Conservation (phyloP, 1,140 invertebrate species). For the Sarcophaga bullata region DNA sequence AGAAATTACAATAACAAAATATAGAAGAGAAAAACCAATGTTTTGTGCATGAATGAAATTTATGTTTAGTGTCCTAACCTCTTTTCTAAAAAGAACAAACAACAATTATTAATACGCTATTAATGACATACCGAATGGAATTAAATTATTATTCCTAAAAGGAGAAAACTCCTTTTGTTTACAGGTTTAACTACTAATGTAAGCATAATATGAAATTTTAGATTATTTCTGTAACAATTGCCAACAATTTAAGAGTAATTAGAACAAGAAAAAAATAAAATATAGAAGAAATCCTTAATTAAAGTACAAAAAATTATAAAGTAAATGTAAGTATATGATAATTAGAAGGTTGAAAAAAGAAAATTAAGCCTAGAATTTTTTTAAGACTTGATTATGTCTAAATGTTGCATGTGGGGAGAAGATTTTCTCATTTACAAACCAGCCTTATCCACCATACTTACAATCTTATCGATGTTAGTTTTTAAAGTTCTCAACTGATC, state of each 20-base stretch:
- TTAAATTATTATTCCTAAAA: background rate
- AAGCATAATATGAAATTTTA: background rate
- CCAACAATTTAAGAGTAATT: no score
- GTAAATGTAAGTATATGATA: background rate
- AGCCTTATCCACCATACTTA: slow-evolving; percentile 54
- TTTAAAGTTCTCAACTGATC: slow-evolving; percentile 59
- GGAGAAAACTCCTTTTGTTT: slow-evolving; percentile 32
- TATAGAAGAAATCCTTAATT: no score
- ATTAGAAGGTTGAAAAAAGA: slow-evolving; percentile 16
- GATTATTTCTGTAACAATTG: no score
- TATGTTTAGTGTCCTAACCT: background rate
- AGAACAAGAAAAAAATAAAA: no score
- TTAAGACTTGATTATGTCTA: no score
- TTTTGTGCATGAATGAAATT: background rate
- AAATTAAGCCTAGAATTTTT: background rate
- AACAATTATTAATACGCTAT: background rate
- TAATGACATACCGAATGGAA: background rate
- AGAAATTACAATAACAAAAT: background rate
- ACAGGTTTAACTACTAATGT: background rate
- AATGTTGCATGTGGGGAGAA: background rate
- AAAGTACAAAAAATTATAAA: background rate
- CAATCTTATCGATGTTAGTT: slow-evolving; percentile 58
- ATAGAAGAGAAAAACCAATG: background rate
- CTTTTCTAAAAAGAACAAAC: background rate
- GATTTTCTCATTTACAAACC: slow-evolving; percentile 12